phyloP scores from a whole-genome alignment of 1,140 invertebrate genomes.

The Drosophila kepulauana region DNA sequence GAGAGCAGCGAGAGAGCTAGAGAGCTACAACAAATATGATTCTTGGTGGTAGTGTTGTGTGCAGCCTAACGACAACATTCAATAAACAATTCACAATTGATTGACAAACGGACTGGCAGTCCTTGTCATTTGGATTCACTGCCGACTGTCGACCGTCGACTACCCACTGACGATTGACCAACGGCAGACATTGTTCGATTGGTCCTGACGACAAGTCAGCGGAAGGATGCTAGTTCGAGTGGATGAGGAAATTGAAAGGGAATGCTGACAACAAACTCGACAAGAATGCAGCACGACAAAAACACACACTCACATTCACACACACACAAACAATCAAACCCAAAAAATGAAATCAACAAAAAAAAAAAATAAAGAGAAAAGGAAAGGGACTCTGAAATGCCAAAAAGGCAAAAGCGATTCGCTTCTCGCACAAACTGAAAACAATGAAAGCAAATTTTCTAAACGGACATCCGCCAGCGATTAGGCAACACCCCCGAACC shows the following conservation, averaged over 20 bases:
- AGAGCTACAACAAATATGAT: conserved; percentile 44
- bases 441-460: conserved; percentile 79
- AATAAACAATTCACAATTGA: conserved; percentile 84
- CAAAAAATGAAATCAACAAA: neutral
- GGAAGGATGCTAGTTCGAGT: conserved; percentile 81
- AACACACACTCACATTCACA: conserved; percentile 4
- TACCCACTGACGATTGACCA: conserved; percentile 43
- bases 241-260: conserved; percentile 81
- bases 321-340: neutral
- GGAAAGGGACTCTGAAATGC: conserved; percentile 37
- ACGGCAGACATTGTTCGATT: conserved; percentile 40
- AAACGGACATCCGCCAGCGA: conserved; percentile 71
- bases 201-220: conserved; percentile 70
- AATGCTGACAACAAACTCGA: conserved; percentile 78
- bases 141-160: conserved; percentile 35
- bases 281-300: conserved; percentile 42
- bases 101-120: conserved; percentile 74
- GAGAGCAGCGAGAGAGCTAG: conserved; percentile 2
- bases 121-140: conserved; percentile 66
- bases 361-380: neutral
- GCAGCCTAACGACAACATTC: conserved; percentile 81
- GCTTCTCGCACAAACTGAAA: conserved; percentile 58
- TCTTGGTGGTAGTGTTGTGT: conserved; percentile 57
- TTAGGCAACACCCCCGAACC: conserved; percentile 46
- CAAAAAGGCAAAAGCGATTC: conserved; percentile 50